Evolutionary conservation across 2,113 vertebrate species (phyloP).

Genomic region (Nanorana parkeri): DNA sequence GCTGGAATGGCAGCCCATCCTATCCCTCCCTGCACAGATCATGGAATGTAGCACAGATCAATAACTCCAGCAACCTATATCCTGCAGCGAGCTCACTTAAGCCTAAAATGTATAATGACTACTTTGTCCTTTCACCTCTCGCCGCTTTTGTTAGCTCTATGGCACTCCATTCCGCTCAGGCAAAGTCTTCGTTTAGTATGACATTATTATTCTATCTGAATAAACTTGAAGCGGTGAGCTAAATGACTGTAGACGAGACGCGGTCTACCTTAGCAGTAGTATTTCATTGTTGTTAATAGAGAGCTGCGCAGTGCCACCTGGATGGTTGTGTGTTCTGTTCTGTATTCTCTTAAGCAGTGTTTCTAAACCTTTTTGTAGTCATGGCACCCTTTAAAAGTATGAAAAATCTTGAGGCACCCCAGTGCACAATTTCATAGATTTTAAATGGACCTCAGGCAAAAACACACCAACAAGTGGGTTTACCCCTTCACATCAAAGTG

Average conservation of each 20-base stretch:
- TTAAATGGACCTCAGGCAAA: too few species aligned
- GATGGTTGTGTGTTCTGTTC: too few species aligned
- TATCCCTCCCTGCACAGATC: background rate
- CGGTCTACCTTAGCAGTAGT: background rate
- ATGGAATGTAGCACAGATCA: slow-evolving; percentile 30
- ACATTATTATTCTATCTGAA: background rate
- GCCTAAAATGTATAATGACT: slow-evolving; percentile 11
- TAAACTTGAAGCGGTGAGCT: background rate
- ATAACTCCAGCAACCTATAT: slow-evolving; percentile 7
- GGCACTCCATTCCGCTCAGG: background rate
- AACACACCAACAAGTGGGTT: too few species aligned
- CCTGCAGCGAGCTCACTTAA: slow-evolving; percentile 9
- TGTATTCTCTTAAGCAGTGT: too few species aligned
- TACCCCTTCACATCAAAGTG: too few species aligned
- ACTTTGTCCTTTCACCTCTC: slow-evolving; percentile 3
- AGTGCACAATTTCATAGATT: too few species aligned
- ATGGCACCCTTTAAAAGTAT: too few species aligned
- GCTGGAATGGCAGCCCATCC: background rate
- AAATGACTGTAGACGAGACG: background rate
- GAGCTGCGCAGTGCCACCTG: too few species aligned
- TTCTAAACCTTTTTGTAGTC: too few species aligned
- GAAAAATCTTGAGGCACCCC: too few species aligned
- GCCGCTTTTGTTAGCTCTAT: background rate
- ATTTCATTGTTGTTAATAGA: too few species aligned
- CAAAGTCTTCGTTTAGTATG: background rate